Evolutionary conservation across 1,140 invertebrate genomes (phyloP).

Genomic region (Calephelis nemesis): DNA sequence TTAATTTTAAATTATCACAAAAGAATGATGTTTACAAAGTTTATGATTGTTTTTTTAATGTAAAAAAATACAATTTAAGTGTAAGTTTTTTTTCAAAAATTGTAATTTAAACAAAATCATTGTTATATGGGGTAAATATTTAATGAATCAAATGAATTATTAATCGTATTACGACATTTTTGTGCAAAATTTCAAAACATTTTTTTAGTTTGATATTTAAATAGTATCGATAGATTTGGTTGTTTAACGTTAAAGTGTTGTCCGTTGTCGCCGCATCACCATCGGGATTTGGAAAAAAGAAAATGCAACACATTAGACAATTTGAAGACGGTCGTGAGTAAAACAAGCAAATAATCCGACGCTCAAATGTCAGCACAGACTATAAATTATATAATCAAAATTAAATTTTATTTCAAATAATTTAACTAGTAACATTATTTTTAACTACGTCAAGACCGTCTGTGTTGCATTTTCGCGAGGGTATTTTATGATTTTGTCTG

Average conservation of each 20-base stretch:
- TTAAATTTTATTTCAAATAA: constrained; percentile 20
- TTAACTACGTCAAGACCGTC: constrained; percentile 50
- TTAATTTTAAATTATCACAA: too few relatives aligned
- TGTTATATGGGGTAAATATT: too few relatives aligned
- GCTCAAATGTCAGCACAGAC: constrained; percentile 77
- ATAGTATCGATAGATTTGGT: not conserved
- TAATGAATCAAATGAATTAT: too few relatives aligned
- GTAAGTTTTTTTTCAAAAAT: too few relatives aligned
- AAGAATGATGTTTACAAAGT: too few relatives aligned
- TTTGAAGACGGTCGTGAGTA: constrained; percentile 53
- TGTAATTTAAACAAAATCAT: too few relatives aligned
- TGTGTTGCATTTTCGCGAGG: constrained; percentile 76
- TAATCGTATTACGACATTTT: too few relatives aligned
- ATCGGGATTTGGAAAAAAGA: constrained; percentile 67
- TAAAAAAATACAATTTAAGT: too few relatives aligned
- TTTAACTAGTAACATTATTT: constrained; percentile 28
- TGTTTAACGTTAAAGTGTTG: constrained; percentile 23
- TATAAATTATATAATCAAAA: constrained; percentile 29
- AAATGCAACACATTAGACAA: constrained; percentile 72
- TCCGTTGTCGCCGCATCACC: constrained; percentile 30
- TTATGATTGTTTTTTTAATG: too few relatives aligned
- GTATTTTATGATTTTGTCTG: constrained; percentile 42
- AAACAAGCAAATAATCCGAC: constrained; percentile 45
- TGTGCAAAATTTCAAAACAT: too few relatives aligned
- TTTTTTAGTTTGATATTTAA: not conserved